These are phyloP conservation scores for Drosophila sulfurigaster DNA, from an alignment of 1,140 invertebrate genomes.

Conservation along the genomic window DNA sequence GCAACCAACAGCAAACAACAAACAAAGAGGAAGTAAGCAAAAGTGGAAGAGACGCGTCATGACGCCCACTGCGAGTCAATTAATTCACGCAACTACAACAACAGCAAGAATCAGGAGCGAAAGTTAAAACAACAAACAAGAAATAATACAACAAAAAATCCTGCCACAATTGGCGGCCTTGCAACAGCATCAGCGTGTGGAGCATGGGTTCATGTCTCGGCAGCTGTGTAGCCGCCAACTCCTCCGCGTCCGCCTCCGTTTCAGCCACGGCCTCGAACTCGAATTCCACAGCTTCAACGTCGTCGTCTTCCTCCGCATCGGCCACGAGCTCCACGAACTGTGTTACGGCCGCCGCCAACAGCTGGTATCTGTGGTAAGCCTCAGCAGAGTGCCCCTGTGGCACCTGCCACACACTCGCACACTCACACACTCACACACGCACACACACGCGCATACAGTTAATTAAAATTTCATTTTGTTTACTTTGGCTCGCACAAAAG, in stretches of 20 bases:
- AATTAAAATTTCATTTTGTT: conserved; percentile 69
- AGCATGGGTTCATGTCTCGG: conserved; percentile 78
- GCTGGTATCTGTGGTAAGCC: conserved; percentile 61
- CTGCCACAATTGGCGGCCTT: conserved; percentile 28
- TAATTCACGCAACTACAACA: conserved; percentile 30
- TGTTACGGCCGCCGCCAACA: conserved; percentile 43
- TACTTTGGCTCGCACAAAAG: conserved; percentile 56
- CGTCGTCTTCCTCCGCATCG: conserved; percentile 55
- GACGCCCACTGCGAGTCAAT: conserved; percentile 31
- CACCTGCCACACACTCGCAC: neutral
- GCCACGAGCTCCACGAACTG: conserved; percentile 33
- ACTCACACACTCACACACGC: neutral
- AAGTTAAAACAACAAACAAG: conserved; percentile 9
- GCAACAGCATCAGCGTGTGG: conserved; percentile 22
- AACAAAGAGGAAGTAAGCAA: conserved; percentile 4
- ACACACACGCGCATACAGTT: conserved; percentile 32
- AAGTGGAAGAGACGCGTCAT: conserved; percentile 18
- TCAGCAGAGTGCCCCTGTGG: neutral
- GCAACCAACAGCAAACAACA: conserved; percentile 9
- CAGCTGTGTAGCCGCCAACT: conserved; percentile 58
- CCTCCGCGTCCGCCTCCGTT: conserved; percentile 21
- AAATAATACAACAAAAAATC: conserved; percentile 32
- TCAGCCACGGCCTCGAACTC: conserved; percentile 27
- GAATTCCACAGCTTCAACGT: conserved; percentile 49
- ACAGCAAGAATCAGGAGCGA: conserved; percentile 27